A percentile compares a stretch with the other conserved stretches of the same genome.
Evolutionary conservation across 2,888 invertebrate genomes (phyloP).

Genomic region (Onthophagus sagittarius): DNA sequence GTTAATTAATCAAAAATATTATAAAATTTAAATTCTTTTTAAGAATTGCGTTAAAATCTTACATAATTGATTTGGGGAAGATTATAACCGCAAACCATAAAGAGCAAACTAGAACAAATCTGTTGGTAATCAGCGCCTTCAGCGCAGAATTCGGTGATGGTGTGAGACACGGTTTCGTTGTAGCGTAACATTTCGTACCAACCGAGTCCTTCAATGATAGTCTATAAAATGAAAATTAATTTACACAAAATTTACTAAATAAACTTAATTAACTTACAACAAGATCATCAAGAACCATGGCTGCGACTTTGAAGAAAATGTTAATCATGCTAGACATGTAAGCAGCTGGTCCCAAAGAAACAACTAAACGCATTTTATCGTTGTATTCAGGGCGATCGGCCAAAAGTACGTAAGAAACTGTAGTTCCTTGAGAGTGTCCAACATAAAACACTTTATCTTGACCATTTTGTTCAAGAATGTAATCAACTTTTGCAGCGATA

Average conservation of each 20-base stretch:
- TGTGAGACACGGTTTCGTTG: background rate
- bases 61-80: constrained; percentile 28
- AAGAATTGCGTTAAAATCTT: constrained; percentile 5
- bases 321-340: constrained; percentile 52
- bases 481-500: constrained; percentile 71
- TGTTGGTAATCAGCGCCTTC: constrained; percentile 17
- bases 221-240: background rate
- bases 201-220: constrained; percentile 8
- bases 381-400: constrained; percentile 59
- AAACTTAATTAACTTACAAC: background rate
- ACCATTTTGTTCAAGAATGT: constrained; percentile 55
- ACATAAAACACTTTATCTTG: constrained; percentile 60
- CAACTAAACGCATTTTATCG: constrained; percentile 55
- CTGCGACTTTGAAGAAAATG: constrained; percentile 45
- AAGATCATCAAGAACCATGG: background rate
- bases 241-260: background rate
- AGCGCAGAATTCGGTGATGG: constrained; percentile 7
- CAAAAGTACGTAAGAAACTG: constrained; percentile 59
- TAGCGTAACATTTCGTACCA: constrained; percentile 4
- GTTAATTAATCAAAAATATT: background rate
- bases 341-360: constrained; percentile 60
- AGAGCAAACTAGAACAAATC: constrained; percentile 19
- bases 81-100: constrained; percentile 25
- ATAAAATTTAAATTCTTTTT: background rate
- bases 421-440: constrained; percentile 67